Conservation (phyloP, 2,113 vertebrate genomes). For the Heterocephalus glaber region DNA sequence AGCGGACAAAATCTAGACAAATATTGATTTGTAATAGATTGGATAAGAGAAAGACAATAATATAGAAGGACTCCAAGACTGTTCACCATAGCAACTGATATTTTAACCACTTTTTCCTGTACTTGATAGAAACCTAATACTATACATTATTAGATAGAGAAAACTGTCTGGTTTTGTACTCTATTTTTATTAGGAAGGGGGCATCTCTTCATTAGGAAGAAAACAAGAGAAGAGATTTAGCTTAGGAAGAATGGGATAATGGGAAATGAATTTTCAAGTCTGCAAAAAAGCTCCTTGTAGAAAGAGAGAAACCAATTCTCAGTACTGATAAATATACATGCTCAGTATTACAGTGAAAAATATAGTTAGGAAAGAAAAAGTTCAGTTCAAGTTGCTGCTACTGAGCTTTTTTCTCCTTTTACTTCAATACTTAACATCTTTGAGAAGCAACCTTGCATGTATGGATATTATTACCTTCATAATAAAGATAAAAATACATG, state of each 20-base stretch:
- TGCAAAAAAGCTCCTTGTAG: not conserved
- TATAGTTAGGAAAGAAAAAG: not conserved
- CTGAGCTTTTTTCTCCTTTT: not conserved
- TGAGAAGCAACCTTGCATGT: not conserved
- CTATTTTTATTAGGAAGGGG: not conserved
- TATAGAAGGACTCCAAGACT: not conserved
- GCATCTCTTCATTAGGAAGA: not conserved
- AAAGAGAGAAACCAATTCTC: not conserved
- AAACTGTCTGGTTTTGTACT: not conserved
- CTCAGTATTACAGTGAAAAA: not conserved
- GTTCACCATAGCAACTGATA: not conserved
- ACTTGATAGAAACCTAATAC: not conserved
- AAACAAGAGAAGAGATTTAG: not conserved
- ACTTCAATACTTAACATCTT: not conserved
- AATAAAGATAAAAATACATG: not conserved
- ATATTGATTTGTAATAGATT: not conserved
- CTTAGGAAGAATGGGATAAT: not conserved
- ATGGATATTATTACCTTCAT: not conserved
- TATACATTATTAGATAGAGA: not conserved
- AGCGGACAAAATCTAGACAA: not conserved
- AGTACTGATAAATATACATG: not conserved
- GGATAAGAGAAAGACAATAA: not conserved
- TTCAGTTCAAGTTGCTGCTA: not conserved
- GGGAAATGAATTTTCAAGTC: not conserved
- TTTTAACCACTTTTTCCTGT: not conserved